A percentile compares a stretch with the other conserved stretches of the same genome.
Evolutionary conservation across 2,888 invertebrate species (phyloP).

Genomic region (Agrotis exclamationis): DNA sequence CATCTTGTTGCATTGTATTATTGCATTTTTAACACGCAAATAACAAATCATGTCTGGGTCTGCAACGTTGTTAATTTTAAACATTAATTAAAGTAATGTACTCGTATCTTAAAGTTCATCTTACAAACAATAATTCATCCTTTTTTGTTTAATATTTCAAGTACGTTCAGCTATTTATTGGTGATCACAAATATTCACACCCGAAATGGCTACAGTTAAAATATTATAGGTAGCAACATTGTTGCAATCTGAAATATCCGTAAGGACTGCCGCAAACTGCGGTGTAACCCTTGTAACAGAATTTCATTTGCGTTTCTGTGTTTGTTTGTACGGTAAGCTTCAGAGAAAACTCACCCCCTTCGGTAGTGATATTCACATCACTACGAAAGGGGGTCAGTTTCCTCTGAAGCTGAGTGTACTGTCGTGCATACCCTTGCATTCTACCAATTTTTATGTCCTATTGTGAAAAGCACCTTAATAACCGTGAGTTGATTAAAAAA

Average conservation of each 20-base stretch:
- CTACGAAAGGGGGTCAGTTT: too few species aligned
- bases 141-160: slow-evolving; percentile 55
- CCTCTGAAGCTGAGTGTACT: too few species aligned
- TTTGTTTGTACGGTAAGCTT: too few species aligned
- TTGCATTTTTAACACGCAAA: neutral
- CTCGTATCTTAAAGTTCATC: slow-evolving; percentile 24
- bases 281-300: neutral
- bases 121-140: slow-evolving; percentile 16
- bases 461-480: neutral
- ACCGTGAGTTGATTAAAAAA: too few species aligned
- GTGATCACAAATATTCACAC: slow-evolving; percentile 52
- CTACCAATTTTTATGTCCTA: neutral
- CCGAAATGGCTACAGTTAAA: slow-evolving; percentile 47
- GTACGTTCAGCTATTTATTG: slow-evolving; percentile 68
- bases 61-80: slow-evolving; percentile 18
- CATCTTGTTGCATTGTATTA: slow-evolving; percentile 47
- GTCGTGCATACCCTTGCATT: neutral
- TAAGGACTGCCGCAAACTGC: slow-evolving; percentile 5
- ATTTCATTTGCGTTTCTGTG: neutral
- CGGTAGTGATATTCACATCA: too few species aligned
- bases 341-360: too few species aligned
- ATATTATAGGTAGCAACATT: slow-evolving; percentile 34
- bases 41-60: neutral
- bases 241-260: slow-evolving; percentile 16
- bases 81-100: slow-evolving; percentile 26